phyloP scores from a whole-genome alignment of 92 coral and sea anemone species.

The Paramuricea clavata region DNA sequence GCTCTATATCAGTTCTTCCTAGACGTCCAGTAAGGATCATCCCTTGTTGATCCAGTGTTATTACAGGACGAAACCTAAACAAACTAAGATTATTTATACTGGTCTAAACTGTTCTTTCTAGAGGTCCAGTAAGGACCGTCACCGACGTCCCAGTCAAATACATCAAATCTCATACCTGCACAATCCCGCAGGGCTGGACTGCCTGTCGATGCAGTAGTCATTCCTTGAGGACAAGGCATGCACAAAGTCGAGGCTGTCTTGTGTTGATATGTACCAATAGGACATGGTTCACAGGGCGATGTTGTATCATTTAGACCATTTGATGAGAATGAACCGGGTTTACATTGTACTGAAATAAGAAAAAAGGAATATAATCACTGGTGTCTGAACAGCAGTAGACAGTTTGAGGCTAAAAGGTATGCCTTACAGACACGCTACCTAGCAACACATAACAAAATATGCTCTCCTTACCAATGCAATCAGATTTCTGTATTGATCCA shows the following conservation, averaged over 20 bases:
- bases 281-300: slow-evolving; percentile 87
- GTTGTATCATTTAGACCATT: slow-evolving; percentile 78
- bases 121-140: background rate
- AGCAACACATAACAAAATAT: background rate
- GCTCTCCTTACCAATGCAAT: slow-evolving; percentile 16
- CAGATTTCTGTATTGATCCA: slow-evolving; percentile 4
- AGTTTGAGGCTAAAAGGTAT: background rate
- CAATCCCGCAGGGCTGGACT: slow-evolving; percentile 80
- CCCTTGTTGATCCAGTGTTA: too few species aligned
- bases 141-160: background rate
- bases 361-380: background rate
- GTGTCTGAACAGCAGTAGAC: background rate
- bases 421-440: background rate
- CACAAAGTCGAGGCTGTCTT: slow-evolving; percentile 73
- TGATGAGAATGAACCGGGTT: slow-evolving; percentile 84
- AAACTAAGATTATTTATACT: background rate
- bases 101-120: background rate
- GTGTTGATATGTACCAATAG: slow-evolving; percentile 79
- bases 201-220: slow-evolving; percentile 70
- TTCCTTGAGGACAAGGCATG: slow-evolving; percentile 85
- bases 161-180: slow-evolving; percentile 54
- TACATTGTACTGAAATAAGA: slow-evolving; percentile 71
- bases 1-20: too few species aligned
- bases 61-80: too few species aligned
- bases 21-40: too few species aligned